Conservation (phyloP, 2,888 invertebrate genomes). For the Agrotis clavis region DNA sequence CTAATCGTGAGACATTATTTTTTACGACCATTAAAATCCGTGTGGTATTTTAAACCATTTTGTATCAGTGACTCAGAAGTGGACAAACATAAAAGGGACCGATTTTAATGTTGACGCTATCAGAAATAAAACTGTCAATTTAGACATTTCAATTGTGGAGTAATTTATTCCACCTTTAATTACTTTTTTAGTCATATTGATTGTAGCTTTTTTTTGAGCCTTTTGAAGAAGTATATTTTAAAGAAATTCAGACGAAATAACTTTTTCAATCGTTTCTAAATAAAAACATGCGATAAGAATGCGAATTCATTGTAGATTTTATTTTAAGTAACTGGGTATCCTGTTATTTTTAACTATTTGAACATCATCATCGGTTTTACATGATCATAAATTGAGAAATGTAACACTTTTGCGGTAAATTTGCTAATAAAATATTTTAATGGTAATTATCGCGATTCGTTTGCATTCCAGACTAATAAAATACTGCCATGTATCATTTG, state of each 20-base stretch:
- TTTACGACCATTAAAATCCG: conserved; percentile 78
- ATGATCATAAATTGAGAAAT: conserved; percentile 28
- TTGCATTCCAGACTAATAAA: conserved; percentile 53
- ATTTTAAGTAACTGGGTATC: too few relatives aligned
- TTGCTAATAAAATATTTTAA: conserved; percentile 46
- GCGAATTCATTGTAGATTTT: too few relatives aligned
- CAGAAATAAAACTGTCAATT: conserved; percentile 50
- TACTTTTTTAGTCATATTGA: conserved; percentile 16
- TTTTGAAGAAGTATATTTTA: too few relatives aligned
- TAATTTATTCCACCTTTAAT: conserved; percentile 38
- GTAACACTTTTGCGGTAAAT: conserved; percentile 30
- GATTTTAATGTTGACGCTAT: conserved; percentile 69
- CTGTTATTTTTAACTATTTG: conserved; percentile 24
- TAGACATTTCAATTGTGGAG: conserved; percentile 47
- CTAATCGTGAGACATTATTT: conserved; percentile 78
- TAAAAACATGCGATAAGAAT: too few relatives aligned
- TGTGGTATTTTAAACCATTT: conserved; percentile 74
- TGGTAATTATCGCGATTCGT: conserved; percentile 30
- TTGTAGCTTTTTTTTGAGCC: conserved; percentile 6
- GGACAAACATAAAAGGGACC: conserved; percentile 70
- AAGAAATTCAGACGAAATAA: too few relatives aligned
- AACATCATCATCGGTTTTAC: conserved; percentile 19
- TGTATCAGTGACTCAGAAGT: conserved; percentile 69
- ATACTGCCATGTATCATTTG: conserved; percentile 55
- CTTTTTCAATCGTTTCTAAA: too few relatives aligned